Conservation (phyloP, 2,888 invertebrate species). For the Tortrix viridana region DNA sequence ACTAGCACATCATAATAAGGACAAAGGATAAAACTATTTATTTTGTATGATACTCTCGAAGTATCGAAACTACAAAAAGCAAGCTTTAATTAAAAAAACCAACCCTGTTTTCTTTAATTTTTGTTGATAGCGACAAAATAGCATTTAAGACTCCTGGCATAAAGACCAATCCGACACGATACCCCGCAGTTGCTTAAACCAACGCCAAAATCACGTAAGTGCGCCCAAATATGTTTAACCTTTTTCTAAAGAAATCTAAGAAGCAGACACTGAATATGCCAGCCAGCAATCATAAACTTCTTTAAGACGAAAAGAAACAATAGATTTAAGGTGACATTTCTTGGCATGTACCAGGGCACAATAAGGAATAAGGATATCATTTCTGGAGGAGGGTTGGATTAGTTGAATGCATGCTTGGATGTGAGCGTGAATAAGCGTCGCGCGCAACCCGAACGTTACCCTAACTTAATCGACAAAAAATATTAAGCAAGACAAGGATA, state of each 20-base stretch:
- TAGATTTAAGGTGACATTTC: slow-evolving; percentile 48
- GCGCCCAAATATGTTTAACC: too few relatives aligned
- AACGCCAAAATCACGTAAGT: too few relatives aligned
- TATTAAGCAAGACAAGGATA: slow-evolving; percentile 4
- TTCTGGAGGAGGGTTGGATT: slow-evolving; percentile 17
- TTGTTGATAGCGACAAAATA: too few relatives aligned
- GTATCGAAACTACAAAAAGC: not conserved
- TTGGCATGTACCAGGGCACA: slow-evolving; percentile 48
- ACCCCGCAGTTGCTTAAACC: too few relatives aligned
- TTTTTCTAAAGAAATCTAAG: too few relatives aligned
- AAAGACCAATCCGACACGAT: not conserved
- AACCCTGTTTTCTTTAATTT: too few relatives aligned
- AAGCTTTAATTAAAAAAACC: not conserved
- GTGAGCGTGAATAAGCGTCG: not conserved
- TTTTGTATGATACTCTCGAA: too few relatives aligned
- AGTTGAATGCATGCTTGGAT: not conserved
- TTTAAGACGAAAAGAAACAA: slow-evolving; percentile 41
- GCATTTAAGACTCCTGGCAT: too few relatives aligned
- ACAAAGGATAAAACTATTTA: not conserved
- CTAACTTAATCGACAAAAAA: not conserved
- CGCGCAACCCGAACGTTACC: slow-evolving; percentile 3
- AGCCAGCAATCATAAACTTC: slow-evolving; percentile 1
- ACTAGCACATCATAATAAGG: not conserved
- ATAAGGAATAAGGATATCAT: slow-evolving; percentile 41
- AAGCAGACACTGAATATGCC: not conserved